Conservation (phyloP, 2,113 vertebrate species). For the Sinocyclocheilus grahami region DNA sequence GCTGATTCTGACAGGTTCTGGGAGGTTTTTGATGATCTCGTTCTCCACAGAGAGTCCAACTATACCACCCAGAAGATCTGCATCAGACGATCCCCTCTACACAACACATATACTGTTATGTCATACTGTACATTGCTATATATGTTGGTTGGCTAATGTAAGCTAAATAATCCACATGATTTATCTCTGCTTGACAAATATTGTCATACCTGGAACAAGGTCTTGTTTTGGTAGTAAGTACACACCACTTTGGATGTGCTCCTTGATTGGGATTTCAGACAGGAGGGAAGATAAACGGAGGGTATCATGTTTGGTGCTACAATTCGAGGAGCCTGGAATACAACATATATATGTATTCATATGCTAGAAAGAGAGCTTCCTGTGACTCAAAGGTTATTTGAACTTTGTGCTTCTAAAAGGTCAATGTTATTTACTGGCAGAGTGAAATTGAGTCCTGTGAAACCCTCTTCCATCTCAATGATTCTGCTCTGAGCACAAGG, state of each 20-base stretch:
- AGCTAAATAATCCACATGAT: not conserved
- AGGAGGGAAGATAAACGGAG: conserved; percentile 61
- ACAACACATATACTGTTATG: not conserved
- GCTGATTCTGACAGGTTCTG: conserved; percentile 67
- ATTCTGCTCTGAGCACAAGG: conserved; percentile 52
- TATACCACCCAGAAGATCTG: conserved; percentile 60
- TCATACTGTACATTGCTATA: not conserved
- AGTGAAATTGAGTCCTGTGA: conserved; percentile 50
- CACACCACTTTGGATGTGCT: conserved; percentile 59
- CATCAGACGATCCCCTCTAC: not conserved
- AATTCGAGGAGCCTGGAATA: conserved; percentile 36
- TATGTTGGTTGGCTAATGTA: not conserved
- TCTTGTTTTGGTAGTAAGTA: conserved; percentile 63
- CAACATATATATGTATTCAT: conserved; percentile 14
- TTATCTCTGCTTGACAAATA: not conserved
- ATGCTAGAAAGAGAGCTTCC: not conserved
- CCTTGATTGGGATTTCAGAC: conserved; percentile 52
- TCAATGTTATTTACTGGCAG: conserved; percentile 30
- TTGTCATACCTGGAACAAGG: conserved; percentile 67
- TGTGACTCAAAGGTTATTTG: not conserved
- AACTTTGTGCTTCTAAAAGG: not conserved
- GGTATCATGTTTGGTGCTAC: not conserved
- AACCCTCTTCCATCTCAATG: conserved; percentile 56
- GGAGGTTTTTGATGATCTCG: conserved; percentile 63
- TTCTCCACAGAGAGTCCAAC: conserved; percentile 73